Base-by-base conservation (phyloP, 2,113 vertebrate genomes). In the Indri indri region DNA sequence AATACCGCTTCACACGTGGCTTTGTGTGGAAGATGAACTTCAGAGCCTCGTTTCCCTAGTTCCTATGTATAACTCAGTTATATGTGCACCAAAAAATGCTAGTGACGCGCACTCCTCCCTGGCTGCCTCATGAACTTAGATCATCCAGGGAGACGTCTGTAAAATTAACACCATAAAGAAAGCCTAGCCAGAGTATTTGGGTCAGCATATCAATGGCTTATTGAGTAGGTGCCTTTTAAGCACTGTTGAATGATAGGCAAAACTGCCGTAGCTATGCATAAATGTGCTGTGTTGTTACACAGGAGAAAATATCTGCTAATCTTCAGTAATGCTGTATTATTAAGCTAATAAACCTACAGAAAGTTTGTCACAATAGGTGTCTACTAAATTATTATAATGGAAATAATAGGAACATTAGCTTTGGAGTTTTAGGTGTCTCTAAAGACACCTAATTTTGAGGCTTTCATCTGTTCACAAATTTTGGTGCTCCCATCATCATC, bases 301-400 rank as follows among this genome's bases (percentile, higher is more conserved):
- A 57, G n/a, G 40, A 87, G 83, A 87, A 80, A 96, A 82, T 61
- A 57, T 52, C 71, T 92, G 10, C 76, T 91, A 70, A 77, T 87
- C 50, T 45, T 79, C 34, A 70, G 77, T 77, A 37, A 91, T 73
- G 76, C 40, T 61, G 0, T 88, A 18, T 88, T 79, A 91, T 77
- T 96, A 77, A 83, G 52, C 61, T 83, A 94, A 83, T 94, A 88
- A 59, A 17, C 74, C 81, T 47, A 45, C 66, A 68, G 80, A 86
- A 86, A 57, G 59, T 66, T 80, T 32, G 11, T 82, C 40, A 80
- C 40, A 63, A 42, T 96, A 74, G 25, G 27, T 59, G 18, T 61
- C 83, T 88, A 8, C n/a, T 61, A 47, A 82, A 42, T 92, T 95
- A 65, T 82, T 30, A 68, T 52, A 80, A 73, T 52, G 27, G 32